phyloP scores from a whole-genome alignment of 2,888 invertebrate genomes.

The Iselma pallidipennis region DNA sequence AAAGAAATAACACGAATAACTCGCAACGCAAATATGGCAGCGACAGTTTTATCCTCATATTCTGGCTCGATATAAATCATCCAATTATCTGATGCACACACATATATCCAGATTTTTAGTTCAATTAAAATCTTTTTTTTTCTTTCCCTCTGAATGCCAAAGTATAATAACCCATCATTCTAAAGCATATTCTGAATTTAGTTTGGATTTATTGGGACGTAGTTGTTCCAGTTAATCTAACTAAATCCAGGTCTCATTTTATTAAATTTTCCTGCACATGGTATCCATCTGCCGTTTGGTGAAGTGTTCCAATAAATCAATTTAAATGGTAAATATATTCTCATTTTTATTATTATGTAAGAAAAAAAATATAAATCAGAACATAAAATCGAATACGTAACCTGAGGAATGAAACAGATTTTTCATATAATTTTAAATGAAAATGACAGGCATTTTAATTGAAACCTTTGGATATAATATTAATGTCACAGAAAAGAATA shows the following conservation, averaged over 20 bases:
- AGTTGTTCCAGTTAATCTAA: too few relatives aligned
- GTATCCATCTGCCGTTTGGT: too few relatives aligned
- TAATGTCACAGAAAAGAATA: slow-evolving; percentile 7
- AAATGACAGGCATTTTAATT: too few relatives aligned
- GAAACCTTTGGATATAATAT: background rate
- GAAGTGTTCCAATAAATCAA: too few relatives aligned
- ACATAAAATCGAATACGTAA: background rate
- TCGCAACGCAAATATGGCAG: slow-evolving; percentile 24
- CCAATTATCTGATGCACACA: slow-evolving; percentile 24
- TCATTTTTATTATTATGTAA: too few relatives aligned
- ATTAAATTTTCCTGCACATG: too few relatives aligned
- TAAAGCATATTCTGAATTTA: background rate
- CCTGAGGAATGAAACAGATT: too few relatives aligned
- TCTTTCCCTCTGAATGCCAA: slow-evolving; percentile 6
- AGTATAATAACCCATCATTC: background rate
- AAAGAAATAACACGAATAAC: slow-evolving; percentile 24
- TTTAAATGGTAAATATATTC: too few relatives aligned
- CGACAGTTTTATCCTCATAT: slow-evolving; percentile 27
- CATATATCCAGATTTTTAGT: slow-evolving; percentile 2
- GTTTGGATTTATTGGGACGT: background rate
- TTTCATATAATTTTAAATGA: too few relatives aligned
- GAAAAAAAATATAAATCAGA: too few relatives aligned
- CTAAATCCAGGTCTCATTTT: too few relatives aligned
- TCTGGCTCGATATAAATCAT: slow-evolving; percentile 22
- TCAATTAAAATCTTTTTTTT: too few relatives aligned